phyloP scores from a whole-genome alignment of 2,113 vertebrate species.

The Anolis sagrei region DNA sequence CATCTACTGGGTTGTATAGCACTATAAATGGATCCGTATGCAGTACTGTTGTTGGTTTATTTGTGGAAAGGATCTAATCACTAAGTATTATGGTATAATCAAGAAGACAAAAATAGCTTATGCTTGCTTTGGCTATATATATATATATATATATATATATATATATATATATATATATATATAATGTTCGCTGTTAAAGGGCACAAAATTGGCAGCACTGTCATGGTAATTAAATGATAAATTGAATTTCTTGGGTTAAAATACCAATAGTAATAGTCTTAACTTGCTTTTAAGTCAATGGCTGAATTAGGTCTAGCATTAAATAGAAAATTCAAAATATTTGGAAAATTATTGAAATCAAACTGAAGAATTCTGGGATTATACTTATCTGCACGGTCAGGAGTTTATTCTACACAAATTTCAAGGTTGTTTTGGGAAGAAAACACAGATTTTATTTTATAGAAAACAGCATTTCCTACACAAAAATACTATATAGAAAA shows the following conservation, averaged over 20 bases:
- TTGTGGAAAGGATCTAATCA: constrained; percentile 11
- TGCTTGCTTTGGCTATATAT: not conserved
- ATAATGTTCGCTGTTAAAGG: constrained; percentile 43
- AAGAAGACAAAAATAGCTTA: constrained; percentile 38
- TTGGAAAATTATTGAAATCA: no score
- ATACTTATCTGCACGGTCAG: no score
- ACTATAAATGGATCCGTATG: not conserved
- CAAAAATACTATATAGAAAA: no score
- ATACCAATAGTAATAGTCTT: constrained; percentile 38
- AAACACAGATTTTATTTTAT: no score
- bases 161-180: constrained; percentile 21
- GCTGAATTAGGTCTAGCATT: constrained; percentile 18
- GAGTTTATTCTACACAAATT: not conserved
- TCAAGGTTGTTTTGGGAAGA: not conserved
- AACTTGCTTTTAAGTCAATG: constrained; percentile 49
- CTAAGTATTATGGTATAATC: not conserved
- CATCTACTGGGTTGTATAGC: not conserved
- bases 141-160: constrained; percentile 20
- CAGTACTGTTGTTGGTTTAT: not conserved
- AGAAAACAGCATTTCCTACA: no score
- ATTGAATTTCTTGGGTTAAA: constrained; percentile 52
- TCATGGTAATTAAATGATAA: constrained; percentile 60
- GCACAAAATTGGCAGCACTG: constrained; percentile 55
- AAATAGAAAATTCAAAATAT: no score
- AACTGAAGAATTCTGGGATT: no score